Evolutionary conservation across 2,113 vertebrate species (phyloP), one percentile per base, ranked within the genome.

Genomic region (Cephalopterus ornatus): DNA sequence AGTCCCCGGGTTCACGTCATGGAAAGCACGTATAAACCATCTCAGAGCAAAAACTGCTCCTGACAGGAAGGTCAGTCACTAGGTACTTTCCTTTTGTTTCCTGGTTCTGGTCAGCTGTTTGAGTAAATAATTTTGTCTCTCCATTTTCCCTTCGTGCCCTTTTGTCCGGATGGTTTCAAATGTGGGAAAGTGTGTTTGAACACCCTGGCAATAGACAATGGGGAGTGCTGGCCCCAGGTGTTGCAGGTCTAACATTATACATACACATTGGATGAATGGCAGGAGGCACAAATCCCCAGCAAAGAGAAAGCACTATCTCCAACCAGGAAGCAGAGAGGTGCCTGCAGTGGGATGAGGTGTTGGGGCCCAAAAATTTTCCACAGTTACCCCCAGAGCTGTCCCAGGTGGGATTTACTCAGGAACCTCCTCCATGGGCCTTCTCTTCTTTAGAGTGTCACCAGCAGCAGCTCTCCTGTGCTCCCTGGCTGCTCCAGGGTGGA

Each of bases 81-180:
- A 35, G 24, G 66, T 30, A 30, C 23, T 49, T 37, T n/a, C 23
- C 11, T 78, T 82, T 62, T 56, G n/a, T 55, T 68, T 80, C 44
- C 74, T 78, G 59, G 10, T 14, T 72, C 58, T 39, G 6, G 21
- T 33, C n/a, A 44, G 32, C 26, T 49, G 12, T 77, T 49, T 2
- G 13, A 52, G 41, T 37, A 49, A 87, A 39, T 30, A 5, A 32
- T 58, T 53, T 55, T 55, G 61, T 47, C 66, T 20, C 8, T 37
- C 23, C 39, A 1, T 39, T 65, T 75, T 75, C 39, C 53, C 46
- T 53, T 35, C 0, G 0, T 47, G 30, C 12, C 70, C 35, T 33
- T 73, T 70, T 17, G 9, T 37, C 41, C 20, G 8, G 8, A 5
- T 46, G 26, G 8, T 61, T 83, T 66, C 46, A 44, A 66, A 15